Evolutionary conservation across 2,113 vertebrate species (phyloP).

Genomic region (Sylvietta virens): DNA sequence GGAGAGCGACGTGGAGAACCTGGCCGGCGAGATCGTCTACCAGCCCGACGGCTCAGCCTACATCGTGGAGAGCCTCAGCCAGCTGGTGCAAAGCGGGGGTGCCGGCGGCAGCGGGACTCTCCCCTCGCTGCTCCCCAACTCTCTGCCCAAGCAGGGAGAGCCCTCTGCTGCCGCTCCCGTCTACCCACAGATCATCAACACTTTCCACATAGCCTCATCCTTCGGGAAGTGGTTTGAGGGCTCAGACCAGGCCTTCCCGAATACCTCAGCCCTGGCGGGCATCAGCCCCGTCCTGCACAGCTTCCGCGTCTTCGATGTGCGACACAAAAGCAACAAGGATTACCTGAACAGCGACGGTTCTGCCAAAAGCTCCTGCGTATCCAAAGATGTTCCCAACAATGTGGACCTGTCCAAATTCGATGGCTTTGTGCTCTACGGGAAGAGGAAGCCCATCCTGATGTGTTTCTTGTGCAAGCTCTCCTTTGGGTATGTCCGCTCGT

Average conservation of each 20-base stretch:
- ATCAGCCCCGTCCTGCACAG: conserved; percentile 99
- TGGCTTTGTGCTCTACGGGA: conserved; percentile 95
- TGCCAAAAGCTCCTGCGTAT: conserved; percentile 99
- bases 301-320: conserved; percentile 99
- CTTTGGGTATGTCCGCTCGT: conserved; percentile 96
- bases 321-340: conserved; percentile 99
- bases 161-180: conserved; percentile 81
- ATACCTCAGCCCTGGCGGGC: conserved; percentile 98
- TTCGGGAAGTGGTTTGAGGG: conserved; percentile 99
- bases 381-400: conserved; percentile 99
- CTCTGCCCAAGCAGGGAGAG: conserved; percentile 85
- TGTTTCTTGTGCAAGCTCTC: conserved; percentile 99
- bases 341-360: conserved; percentile 99
- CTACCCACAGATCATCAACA: conserved; percentile 99
- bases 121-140: conserved; percentile 86
- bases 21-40: conserved; percentile 99
- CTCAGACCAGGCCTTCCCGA: conserved; percentile 96
- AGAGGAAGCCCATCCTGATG: conserved; percentile 99
- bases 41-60: conserved; percentile 98
- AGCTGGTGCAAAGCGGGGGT: conserved; percentile 91
- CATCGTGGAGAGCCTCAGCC: conserved; percentile 97
- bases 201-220: conserved; percentile 99
- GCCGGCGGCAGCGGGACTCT: conserved; percentile 70
- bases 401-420: conserved; percentile 99
- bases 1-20: conserved; percentile 97